Evolutionary conservation across 2,888 invertebrate genomes (phyloP), one percentile per base, ranked within the genome.

Genomic region (Drosophila borealis): DNA sequence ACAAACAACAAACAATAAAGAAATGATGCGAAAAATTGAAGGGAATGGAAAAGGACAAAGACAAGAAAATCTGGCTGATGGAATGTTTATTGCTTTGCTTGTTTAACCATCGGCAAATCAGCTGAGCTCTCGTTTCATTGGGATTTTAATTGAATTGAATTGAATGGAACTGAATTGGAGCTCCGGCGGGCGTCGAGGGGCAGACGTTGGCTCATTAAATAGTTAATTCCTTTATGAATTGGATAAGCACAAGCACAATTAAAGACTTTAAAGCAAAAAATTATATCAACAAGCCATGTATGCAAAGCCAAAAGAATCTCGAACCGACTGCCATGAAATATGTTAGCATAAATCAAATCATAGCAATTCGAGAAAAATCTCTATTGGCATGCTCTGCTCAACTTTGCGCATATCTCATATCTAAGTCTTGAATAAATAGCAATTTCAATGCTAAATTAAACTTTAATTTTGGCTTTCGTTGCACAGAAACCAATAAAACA

Each of bases 61-160:
- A 17, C 13, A n/a, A 39, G 11, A 39, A 63, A 70, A 57, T 70
- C 49, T 57, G 19, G 17, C 48, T 56, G 56, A 51, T 63, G 63
- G 59, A 68, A 59, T 66, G 59, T 57, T 70, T 63, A 57, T 70
- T 70, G 64, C 53, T 45, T 70, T 57, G 56, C 57, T 70, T 69
- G 70, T 14, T 37, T 41, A 70, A 33, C 63, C 56, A 44, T 25
- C 59, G 53, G 42, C 51, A 44, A 68, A 49, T 66, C 59, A 42
- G 66, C 48, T 53, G 10, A 48, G 65, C 42, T 66, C 21, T 25
- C 11, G 19, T 63, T 69, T 70, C 29, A 62, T 63, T 53, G 53
- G 39, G 37, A 51, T 48, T 63, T 57, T 63, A 44, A 62, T 62
- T 66, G 44, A 63, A 50, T 50, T 49, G 34, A 51, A 64, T 53